Percentiles rank a stretch among this genome's conserved stretches.
These are phyloP conservation scores for Dallia pectoralis DNA, from an alignment of 2,797 vertebrate species.

Conservation along the genomic window DNA sequence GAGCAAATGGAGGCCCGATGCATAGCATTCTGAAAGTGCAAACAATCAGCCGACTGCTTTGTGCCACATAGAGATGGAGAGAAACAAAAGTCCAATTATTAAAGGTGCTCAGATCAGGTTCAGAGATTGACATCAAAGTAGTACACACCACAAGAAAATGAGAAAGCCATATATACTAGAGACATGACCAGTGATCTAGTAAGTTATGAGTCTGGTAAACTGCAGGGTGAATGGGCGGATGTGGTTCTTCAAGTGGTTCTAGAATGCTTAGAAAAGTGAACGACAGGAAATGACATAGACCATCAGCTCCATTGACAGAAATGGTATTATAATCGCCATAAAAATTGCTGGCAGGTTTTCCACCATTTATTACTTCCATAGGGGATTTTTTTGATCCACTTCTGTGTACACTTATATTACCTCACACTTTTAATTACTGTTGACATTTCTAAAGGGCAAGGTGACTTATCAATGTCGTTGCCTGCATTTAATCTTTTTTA, in stretches of 20 bases:
- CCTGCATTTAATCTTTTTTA: too few relatives aligned
- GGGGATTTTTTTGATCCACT: too few relatives aligned
- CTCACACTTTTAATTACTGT: too few relatives aligned
- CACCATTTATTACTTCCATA: too few relatives aligned
- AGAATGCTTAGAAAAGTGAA: conserved; percentile 31
- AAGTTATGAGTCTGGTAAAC: not conserved
- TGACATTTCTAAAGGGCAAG: too few relatives aligned
- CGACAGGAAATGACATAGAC: conserved; percentile 40
- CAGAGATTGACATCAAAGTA: conserved; percentile 39
- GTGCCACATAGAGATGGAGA: conserved; percentile 47
- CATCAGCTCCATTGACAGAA: conserved; percentile 45
- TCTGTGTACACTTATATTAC: too few relatives aligned
- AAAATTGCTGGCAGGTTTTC: too few relatives aligned
- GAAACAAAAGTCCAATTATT: conserved; percentile 37
- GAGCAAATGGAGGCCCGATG: conserved; percentile 58
- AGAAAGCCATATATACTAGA: conserved; percentile 20
- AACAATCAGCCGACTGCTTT: conserved; percentile 60
- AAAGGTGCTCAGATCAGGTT: conserved; percentile 48
- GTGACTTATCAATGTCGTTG: too few relatives aligned
- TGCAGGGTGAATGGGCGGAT: not conserved
- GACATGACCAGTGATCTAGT: conserved; percentile 1
- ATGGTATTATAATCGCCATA: not conserved
- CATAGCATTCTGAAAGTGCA: conserved; percentile 69
- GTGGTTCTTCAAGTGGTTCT: conserved; percentile 22
- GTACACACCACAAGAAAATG: conserved; percentile 27